Base-by-base conservation (phyloP, 2,113 vertebrate species). In the western clawed frog (Xenopus tropicalis) region DNA sequence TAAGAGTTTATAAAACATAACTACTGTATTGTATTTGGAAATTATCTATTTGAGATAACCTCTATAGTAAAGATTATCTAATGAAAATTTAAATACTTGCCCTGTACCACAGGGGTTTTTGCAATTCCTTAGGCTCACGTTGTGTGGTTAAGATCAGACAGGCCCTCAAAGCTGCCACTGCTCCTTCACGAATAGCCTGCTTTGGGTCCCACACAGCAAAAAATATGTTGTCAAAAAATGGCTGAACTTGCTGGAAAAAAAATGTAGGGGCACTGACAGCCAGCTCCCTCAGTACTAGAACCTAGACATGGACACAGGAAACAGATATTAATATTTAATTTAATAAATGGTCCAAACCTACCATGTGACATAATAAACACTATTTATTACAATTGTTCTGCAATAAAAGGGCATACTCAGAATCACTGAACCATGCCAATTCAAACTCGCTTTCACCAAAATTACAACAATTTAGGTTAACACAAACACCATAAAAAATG, bases 201-300 rank as follows among this genome's bases (percentile, higher is more conserved):
- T 99, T 99, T 9, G 94, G 94, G 85, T 99, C 97, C 97, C 97
- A 99, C 16, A 99, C 97, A 0, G 95, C 97, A 48, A 95, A 94
- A 79, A 99, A 99, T 73, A 99, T 95, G 82, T 95, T 98, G 84
- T 99, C 97, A 71, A 99, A 99, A 84, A 99, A 99, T 0, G 97
- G 95, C 72, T 99, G 97, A 57, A 99, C 97, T 92, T 98, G 97
- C 79, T 99, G 97, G 81, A 99, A 99, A 87, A 99, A 99, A 92
- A 99, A 99, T 5, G 97, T 99, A 73, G 96, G 97, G 0, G 97
- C 96, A 0, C 97, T 98, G 85, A 98, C 91, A 37, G 97, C 97
- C 85, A 99, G 86, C 83, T 99, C 97, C 48, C 95, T 90, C 80
- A 98, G 81, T 61, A 99, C 96, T 70, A 99, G 90, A 72, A 99